These are phyloP conservation scores for Leiothrix lutea DNA, from an alignment of 2,113 vertebrate genomes.

Conservation along the genomic window DNA sequence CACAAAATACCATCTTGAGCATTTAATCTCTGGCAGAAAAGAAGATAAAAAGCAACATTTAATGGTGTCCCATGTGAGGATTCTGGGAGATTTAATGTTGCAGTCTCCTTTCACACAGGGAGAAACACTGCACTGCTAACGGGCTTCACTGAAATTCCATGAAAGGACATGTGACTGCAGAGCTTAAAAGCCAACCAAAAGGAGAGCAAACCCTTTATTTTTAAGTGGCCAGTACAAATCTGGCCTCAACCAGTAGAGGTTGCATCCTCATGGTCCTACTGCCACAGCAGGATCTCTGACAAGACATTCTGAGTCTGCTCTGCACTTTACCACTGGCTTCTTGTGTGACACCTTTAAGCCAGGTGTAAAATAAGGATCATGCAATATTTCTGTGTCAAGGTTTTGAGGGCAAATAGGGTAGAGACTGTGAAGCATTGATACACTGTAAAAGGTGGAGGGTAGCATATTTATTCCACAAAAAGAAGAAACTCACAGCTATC, in stretches of 20 bases:
- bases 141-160: neutral
- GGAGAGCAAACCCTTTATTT: neutral
- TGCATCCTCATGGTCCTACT: neutral
- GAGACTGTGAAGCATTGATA: neutral
- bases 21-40: neutral
- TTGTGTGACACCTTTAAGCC: neutral
- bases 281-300: neutral
- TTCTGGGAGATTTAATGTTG: neutral
- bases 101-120: neutral
- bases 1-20: accelerated
- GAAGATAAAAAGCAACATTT: neutral
- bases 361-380: neutral
- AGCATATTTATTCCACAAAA: neutral
- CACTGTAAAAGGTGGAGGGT: neutral
- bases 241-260: neutral
- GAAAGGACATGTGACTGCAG: neutral
- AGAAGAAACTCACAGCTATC: neutral
- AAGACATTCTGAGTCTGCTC: neutral
- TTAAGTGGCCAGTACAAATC: neutral
- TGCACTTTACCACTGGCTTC: neutral
- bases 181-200: neutral
- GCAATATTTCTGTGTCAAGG: neutral
- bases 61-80: neutral
- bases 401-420: neutral
- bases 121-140: neutral